Evolutionary conservation across 2,797 vertebrate genomes (phyloP).

Genomic region (Telmatherina bonti): DNA sequence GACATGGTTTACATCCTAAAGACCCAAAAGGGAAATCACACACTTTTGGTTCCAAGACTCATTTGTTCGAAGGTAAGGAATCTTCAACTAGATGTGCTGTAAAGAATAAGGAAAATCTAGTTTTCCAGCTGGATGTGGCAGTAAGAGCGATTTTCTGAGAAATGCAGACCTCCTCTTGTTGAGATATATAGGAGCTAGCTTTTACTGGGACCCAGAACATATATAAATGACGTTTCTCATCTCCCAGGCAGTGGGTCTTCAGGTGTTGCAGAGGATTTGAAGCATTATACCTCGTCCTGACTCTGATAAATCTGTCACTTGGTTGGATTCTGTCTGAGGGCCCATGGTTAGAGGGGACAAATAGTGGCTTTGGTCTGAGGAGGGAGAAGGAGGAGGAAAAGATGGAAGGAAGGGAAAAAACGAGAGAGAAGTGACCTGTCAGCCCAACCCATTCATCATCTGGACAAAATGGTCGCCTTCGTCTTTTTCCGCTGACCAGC

Average conservation of each 20-base stretch:
- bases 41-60: slow-evolving; percentile 76
- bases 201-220: slow-evolving; percentile 76
- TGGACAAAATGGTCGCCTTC: slow-evolving; percentile 89
- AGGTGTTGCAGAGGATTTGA: slow-evolving; percentile 85
- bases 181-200: slow-evolving; percentile 76
- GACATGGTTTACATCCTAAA: slow-evolving; percentile 60
- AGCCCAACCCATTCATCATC: slow-evolving; percentile 91
- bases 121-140: slow-evolving; percentile 53
- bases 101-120: slow-evolving; percentile 48
- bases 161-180: slow-evolving; percentile 54
- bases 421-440: slow-evolving; percentile 91
- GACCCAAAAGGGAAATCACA: slow-evolving; percentile 60
- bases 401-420: slow-evolving; percentile 34
- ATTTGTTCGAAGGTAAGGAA: slow-evolving; percentile 62
- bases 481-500: slow-evolving; percentile 84
- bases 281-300: slow-evolving; percentile 86
- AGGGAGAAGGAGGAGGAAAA: slow-evolving; percentile 39
- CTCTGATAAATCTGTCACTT: slow-evolving; percentile 94
- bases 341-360: slow-evolving; percentile 86
- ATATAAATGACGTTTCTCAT: slow-evolving; percentile 85
- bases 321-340: slow-evolving; percentile 88
- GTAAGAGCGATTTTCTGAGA: slow-evolving; percentile 51
- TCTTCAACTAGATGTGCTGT: slow-evolving; percentile 51
- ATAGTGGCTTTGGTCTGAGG: slow-evolving; percentile 88
- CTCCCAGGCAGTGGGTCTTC: slow-evolving; percentile 75